These are phyloP conservation scores for Chymomyza costata DNA, from an alignment of 1,140 invertebrate species.

Conservation along the genomic window DNA sequence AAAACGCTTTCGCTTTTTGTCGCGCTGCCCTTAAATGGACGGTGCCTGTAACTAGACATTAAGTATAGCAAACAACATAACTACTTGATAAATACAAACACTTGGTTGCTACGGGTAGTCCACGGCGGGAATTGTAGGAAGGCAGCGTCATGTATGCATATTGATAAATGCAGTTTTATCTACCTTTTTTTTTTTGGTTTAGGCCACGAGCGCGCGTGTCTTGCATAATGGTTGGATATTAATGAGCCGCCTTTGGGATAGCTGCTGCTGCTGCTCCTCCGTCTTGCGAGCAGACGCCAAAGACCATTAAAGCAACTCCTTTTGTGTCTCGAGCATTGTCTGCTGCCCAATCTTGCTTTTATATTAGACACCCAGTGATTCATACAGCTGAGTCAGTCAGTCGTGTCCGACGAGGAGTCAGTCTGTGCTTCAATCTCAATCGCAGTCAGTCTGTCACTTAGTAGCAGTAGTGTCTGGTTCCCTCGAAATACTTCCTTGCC, in stretches of 20 bases:
- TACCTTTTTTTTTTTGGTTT: background rate
- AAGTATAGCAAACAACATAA: constrained; percentile 36
- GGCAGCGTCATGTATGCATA: too few relatives aligned
- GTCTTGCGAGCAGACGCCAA: background rate
- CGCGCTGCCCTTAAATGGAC: constrained; percentile 35
- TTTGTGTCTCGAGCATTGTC: too few relatives aligned
- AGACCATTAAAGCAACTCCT: constrained; percentile 24
- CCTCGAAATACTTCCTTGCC: too few relatives aligned
- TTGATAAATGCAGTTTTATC: constrained; percentile 48
- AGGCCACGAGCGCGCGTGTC: constrained; percentile 62
- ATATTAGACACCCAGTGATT: constrained; percentile 28
- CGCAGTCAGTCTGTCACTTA: constrained; percentile 18
- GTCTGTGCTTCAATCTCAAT: constrained; percentile 23
- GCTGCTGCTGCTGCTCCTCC: too few relatives aligned
- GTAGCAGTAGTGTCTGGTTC: too few relatives aligned
- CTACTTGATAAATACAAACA: too few relatives aligned
- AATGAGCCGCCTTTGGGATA: constrained; percentile 46
- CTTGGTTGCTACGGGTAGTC: too few relatives aligned
- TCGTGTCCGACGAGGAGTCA: too few relatives aligned
- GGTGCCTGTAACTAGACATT: constrained; percentile 25
- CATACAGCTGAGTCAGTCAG: constrained; percentile 35
- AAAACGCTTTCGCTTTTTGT: constrained; percentile 67
- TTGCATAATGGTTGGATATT: constrained; percentile 64
- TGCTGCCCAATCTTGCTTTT: background rate
- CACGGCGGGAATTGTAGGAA: too few relatives aligned